These are phyloP conservation scores for Drosophila austrosaltans DNA, from an alignment of 2,888 invertebrate species.

Conservation along the genomic window DNA sequence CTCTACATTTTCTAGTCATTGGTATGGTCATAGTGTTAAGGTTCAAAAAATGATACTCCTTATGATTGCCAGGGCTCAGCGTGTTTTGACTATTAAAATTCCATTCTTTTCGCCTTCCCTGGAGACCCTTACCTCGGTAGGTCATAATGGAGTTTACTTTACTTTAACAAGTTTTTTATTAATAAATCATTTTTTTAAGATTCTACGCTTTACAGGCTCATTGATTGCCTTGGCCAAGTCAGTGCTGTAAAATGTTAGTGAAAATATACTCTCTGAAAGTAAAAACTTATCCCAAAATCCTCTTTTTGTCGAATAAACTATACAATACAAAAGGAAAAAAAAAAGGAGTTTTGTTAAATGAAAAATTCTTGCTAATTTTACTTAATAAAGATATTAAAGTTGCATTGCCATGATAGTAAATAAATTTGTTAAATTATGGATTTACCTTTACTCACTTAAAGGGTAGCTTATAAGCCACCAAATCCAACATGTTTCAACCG, in stretches of 20 bases:
- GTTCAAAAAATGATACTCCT: constrained; percentile 75
- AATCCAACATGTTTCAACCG: no score
- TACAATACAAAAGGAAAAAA: no score
- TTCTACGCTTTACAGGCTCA: constrained; percentile 68
- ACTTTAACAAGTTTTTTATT: fast-evolving
- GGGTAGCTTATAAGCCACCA: no score
- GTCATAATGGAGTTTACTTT: no score
- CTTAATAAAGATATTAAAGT: no score
- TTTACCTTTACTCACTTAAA: no score
- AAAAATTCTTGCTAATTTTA: no score
- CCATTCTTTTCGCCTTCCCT: constrained; percentile 79
- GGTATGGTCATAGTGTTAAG: constrained; percentile 68
- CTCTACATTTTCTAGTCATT: constrained; percentile 62
- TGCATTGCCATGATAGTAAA: no score
- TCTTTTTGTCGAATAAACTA: neutral
- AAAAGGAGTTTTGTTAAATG: no score
- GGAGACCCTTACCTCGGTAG: constrained; percentile 69
- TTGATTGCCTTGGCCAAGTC: constrained; percentile 70
- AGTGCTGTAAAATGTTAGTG: constrained; percentile 40
- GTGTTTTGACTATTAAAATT: constrained; percentile 61
- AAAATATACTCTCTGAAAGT: neutral
- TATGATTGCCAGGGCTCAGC: constrained; percentile 71
- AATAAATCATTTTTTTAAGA: constrained; percentile 38
- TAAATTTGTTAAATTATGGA: no score
- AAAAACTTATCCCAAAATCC: neutral